Conservation (phyloP, 2,113 vertebrate species). For the Pao palembangensis region DNA sequence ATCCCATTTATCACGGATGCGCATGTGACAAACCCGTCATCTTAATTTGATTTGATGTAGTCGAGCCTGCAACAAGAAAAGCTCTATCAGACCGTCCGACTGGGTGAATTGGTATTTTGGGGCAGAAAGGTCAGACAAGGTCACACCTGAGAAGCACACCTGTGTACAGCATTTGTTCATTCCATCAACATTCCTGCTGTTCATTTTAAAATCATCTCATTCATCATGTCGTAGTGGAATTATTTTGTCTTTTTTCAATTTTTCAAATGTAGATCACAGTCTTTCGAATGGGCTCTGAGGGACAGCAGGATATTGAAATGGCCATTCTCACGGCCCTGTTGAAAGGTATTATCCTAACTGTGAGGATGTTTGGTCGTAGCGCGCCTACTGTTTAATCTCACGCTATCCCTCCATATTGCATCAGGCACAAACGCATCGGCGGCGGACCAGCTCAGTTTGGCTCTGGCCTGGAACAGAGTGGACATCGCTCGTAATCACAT, state of each 20-base stretch:
- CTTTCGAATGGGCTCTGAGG: conserved; percentile 94
- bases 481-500: conserved; percentile 97
- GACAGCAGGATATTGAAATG: conserved; percentile 97
- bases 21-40: conserved; percentile 58
- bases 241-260: conserved; percentile 4
- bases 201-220: background rate
- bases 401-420: conserved; percentile 1
- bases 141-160: background rate
- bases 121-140: conserved; percentile 12
- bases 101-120: conserved; percentile 26
- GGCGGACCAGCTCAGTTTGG: conserved; percentile 93
- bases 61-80: conserved; percentile 42
- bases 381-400: background rate
- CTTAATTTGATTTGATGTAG: conserved; percentile 53
- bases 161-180: background rate
- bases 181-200: background rate
- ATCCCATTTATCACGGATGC: conserved; percentile 55
- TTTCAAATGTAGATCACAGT: conserved; percentile 85
- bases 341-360: conserved; percentile 82
- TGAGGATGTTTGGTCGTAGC: background rate
- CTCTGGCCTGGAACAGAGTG: conserved; percentile 98
- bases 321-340: conserved; percentile 94
- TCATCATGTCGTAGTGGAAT: background rate
- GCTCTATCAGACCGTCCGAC: conserved; percentile 21
- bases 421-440: conserved; percentile 94